phyloP scores from a whole-genome alignment of 2,797 vertebrate species.

The Rhynchonycteris naso region DNA sequence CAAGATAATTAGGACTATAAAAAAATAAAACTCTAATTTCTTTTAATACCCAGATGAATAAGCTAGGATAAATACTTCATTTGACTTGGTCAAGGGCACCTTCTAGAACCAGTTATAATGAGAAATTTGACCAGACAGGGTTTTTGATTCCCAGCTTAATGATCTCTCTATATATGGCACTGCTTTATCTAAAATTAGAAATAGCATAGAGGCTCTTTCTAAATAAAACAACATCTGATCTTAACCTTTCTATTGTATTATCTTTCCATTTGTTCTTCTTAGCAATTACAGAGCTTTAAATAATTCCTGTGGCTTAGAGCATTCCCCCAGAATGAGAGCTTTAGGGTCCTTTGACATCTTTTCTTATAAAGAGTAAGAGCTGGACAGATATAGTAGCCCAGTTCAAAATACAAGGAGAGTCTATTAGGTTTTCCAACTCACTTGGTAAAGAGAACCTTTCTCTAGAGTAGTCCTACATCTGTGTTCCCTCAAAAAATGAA shows the following conservation, averaged over 20 bases:
- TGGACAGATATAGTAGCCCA: not conserved
- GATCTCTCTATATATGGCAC: not conserved
- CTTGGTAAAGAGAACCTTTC: not conserved
- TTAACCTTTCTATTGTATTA: constrained; percentile 57
- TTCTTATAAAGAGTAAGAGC: not conserved
- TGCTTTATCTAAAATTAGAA: constrained; percentile 62
- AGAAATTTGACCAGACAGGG: not conserved
- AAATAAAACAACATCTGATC: constrained; percentile 69
- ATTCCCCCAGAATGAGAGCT: constrained; percentile 21
- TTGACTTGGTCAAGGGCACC: not conserved
- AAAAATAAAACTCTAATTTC: not conserved
- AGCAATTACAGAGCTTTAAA: constrained; percentile 64
- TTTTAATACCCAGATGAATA: not conserved
- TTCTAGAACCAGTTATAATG: not conserved
- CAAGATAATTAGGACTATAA: not conserved
- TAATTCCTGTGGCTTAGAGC: constrained; percentile 33
- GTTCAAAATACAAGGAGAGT: constrained; percentile 16
- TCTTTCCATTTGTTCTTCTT: constrained; percentile 63
- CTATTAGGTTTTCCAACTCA: not conserved
- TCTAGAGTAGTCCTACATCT: not conserved
- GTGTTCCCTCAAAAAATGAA: not conserved
- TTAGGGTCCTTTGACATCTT: constrained; percentile 34
- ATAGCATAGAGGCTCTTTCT: constrained; percentile 62
- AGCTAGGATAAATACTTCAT: not conserved
- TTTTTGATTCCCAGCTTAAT: not conserved